A percentile compares a stretch with the other conserved stretches of the same genome.
phyloP scores from a whole-genome alignment of 2,888 invertebrate species.

The Notodonta dromedarius region DNA sequence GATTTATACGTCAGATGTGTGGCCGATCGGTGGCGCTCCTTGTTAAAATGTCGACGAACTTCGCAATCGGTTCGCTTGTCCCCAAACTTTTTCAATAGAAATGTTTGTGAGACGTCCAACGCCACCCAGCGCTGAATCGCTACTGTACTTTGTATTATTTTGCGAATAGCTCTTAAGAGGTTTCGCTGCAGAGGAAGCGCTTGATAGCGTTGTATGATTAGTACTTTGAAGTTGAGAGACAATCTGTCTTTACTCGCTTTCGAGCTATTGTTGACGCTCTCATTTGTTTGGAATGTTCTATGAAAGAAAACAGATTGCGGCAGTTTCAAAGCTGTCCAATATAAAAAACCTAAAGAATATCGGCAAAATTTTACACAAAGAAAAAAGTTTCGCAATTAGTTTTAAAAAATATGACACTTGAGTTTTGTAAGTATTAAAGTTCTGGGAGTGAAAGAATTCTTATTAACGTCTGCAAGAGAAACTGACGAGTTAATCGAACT shows the following conservation, averaged over 20 bases:
- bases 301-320: not conserved
- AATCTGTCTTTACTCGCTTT: constrained; percentile 20
- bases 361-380: not conserved
- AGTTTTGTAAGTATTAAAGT: constrained; percentile 2
- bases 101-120: constrained; percentile 55
- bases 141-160: constrained; percentile 37
- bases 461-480: not conserved
- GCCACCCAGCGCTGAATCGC: constrained; percentile 28
- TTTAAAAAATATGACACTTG: not conserved
- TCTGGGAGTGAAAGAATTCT: not conserved
- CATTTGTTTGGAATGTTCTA: constrained; percentile 1
- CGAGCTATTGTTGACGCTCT: constrained; percentile 2
- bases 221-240: constrained; percentile 18
- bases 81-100: constrained; percentile 65
- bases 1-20: constrained; percentile 59
- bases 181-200: constrained; percentile 22
- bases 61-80: constrained; percentile 36
- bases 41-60: constrained; percentile 70
- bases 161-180: constrained; percentile 33
- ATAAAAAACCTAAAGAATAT: not conserved
- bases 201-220: constrained; percentile 30
- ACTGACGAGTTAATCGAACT: constrained; percentile 3
- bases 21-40: constrained; percentile 45
- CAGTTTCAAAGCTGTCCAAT: not conserved
- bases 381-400: not conserved